Base-by-base conservation (phyloP, 2,797 vertebrate genomes). In the Apodemus agrarius region DNA sequence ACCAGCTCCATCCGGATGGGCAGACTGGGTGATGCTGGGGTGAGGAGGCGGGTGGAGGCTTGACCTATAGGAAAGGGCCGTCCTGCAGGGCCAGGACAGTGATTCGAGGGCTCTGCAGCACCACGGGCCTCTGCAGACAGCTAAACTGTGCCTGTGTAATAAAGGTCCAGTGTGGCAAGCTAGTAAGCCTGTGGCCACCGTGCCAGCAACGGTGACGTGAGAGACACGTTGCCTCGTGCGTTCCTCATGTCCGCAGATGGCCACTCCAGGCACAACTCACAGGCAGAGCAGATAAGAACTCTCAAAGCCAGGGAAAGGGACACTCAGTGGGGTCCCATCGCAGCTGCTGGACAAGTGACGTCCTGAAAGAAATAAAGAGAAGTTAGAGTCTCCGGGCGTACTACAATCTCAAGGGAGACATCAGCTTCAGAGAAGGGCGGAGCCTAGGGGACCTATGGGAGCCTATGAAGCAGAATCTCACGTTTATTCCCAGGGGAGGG, bases 1-100 rank as follows among this genome's bases (percentile, higher is more conserved):
- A 98, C 98, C 98, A 98, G 98, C 93, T 97, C 89, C 79, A 0
- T 92, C 86, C 4, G 46, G 96, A 85, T 94, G 95, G 84, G 89
- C 94, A 31, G 76, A 67, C 92, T 87, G 75, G 91, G 59, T 85
- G 89, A 96, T 94, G 61, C 95, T 98, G 97, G 97, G 96, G 97
- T 97, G 97, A 98, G 96, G 97, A 87, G 96, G 98, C 79, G 95
- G 97, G 95, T 78, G 0, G 93, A 94, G 89, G 72, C 93, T 49
- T 97, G 96, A 95, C 97, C 98, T 98, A 98, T 98, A 87, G 96
- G 97, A 97, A 34, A 63, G 37, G 72, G 75, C 90, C n/a, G 80
- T 89, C 79, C 43, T 89, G 72, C 2, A 0, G 4, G 52, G 80
- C 21, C 10, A 6, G 76, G 54, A 85, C 89, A 59, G 92, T 75